Evolutionary conservation across 2,797 vertebrate species (phyloP).

Genomic region (Thamnophis elegans): DNA sequence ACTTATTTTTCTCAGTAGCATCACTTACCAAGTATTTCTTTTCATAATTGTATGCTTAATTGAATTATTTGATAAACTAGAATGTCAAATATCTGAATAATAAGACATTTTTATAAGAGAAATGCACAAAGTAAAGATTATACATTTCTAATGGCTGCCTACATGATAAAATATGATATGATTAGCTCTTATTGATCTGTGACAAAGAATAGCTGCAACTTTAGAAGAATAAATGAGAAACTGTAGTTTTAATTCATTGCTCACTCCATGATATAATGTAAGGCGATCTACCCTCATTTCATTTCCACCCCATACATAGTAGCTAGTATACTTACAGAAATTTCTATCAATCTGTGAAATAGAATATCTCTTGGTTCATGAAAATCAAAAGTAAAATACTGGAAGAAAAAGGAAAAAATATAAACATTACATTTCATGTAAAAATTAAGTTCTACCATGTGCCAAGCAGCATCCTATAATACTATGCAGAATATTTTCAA

Average conservation of each 20-base stretch:
- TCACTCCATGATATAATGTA: not conserved
- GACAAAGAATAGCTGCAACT: not conserved
- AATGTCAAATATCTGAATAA: not conserved
- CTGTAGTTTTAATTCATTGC: not conserved
- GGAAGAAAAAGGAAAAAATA: slow-evolving; percentile 50
- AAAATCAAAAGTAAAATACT: slow-evolving; percentile 96
- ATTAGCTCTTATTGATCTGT: not conserved
- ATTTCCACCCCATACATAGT: rapidly evolving
- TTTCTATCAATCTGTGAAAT: slow-evolving; percentile 89
- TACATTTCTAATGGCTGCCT: not conserved
- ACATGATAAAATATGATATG: not conserved
- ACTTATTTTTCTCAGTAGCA: not conserved
- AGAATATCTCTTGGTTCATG: slow-evolving; percentile 81
- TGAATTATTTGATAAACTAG: not conserved
- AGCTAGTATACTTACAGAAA: slow-evolving; percentile 77
- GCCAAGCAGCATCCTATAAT: not conserved
- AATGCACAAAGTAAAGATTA: not conserved
- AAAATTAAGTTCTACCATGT: not conserved
- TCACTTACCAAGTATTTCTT: not conserved
- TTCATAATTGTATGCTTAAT: not conserved
- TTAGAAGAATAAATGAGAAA: not conserved
- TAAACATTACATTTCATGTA: not conserved
- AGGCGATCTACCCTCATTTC: not conserved
- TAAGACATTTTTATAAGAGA: not conserved
- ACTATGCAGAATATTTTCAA: not conserved